Conservation (phyloP, 2,797 vertebrate species). For the Eulemur albifrons region DNA sequence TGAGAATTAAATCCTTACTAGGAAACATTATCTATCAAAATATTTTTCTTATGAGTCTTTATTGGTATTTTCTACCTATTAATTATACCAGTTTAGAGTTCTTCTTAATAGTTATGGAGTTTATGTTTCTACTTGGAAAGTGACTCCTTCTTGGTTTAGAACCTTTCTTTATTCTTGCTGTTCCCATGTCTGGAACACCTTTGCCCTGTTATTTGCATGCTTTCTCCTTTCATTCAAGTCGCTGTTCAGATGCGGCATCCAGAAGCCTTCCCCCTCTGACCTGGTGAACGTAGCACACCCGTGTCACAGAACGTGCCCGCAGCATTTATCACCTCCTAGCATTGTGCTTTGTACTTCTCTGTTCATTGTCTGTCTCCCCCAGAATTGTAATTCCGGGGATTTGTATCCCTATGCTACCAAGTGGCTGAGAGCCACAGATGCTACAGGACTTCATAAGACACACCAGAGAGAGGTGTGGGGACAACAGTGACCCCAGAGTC, state of each 20-base stretch:
- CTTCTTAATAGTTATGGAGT: background rate
- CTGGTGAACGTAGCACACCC: background rate
- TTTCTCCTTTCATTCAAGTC: background rate
- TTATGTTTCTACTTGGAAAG: background rate
- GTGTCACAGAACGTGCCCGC: background rate
- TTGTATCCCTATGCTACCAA: background rate
- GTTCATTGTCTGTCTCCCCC: background rate
- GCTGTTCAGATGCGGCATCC: background rate
- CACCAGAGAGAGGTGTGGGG: background rate
- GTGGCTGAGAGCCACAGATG: background rate
- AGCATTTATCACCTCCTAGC: background rate
- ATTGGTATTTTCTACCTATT: background rate
- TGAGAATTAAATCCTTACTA: background rate
- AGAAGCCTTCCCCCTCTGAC: background rate
- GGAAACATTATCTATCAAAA: background rate
- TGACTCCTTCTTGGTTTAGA: background rate
- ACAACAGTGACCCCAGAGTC: background rate
- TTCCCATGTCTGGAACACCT: background rate
- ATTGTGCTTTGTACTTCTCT: background rate
- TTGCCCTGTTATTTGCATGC: background rate
- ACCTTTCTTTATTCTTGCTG: background rate
- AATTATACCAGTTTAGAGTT: background rate
- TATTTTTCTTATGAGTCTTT: background rate
- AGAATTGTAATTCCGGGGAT: background rate
- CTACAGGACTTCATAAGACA: background rate